phyloP scores from a whole-genome alignment of 2,113 vertebrate genomes.

The Butorides virescens region DNA sequence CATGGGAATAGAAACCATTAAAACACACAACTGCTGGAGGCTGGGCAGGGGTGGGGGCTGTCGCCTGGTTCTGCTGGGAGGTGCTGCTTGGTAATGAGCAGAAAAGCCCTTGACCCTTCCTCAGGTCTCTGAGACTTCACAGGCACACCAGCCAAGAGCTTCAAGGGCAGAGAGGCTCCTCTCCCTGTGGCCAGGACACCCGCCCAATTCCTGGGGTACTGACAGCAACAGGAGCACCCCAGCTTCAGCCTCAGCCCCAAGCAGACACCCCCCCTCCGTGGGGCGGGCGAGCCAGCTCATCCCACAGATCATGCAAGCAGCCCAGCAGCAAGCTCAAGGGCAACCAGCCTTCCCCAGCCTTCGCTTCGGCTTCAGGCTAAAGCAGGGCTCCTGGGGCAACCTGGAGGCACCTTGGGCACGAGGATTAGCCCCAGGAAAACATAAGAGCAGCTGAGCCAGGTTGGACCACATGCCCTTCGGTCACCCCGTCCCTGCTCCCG shows the following conservation, averaged over 20 bases:
- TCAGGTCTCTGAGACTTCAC: not conserved
- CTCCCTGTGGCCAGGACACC: not conserved
- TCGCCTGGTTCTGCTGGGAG: not conserved
- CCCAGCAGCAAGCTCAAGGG: not conserved
- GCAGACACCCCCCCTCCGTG: not conserved
- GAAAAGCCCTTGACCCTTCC: not conserved
- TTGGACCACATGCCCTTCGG: fast-evolving
- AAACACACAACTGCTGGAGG: not conserved
- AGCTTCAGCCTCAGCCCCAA: not conserved
- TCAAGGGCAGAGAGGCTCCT: not conserved
- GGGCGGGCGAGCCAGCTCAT: not conserved
- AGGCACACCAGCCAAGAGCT: not conserved
- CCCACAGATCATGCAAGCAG: not conserved
- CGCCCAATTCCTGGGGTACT: fast-evolving
- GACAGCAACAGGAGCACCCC: not conserved
- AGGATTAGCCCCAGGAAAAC: not conserved
- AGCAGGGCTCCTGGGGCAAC: not conserved
- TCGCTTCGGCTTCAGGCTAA: not conserved
- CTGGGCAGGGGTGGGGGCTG: not conserved
- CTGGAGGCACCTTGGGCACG: not conserved
- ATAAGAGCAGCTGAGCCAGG: fast-evolving
- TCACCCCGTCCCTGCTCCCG: fast-evolving
- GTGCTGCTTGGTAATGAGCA: not conserved
- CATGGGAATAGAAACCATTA: not conserved
- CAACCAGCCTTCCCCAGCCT: not conserved